phyloP scores from a whole-genome alignment of 2,888 invertebrate species.

The Eupithecia inturbata region DNA sequence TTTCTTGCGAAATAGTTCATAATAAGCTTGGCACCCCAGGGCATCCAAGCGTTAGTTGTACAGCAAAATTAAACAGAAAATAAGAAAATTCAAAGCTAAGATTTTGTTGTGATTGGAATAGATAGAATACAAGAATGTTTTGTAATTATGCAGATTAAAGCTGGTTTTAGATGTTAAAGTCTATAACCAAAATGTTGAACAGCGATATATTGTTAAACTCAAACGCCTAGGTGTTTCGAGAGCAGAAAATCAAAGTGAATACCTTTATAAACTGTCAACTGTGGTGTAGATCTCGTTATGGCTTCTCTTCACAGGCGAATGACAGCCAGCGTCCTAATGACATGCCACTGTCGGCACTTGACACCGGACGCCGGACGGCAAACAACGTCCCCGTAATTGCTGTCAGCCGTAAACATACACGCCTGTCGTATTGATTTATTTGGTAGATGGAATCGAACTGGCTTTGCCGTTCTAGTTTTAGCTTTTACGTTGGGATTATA shows the following conservation, averaged over 20 bases:
- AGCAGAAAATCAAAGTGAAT: background rate
- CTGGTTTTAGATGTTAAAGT: background rate
- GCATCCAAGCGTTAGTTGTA: background rate
- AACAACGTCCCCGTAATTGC: constrained; percentile 58
- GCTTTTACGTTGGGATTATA: constrained; percentile 1
- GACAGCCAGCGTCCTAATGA: constrained; percentile 46
- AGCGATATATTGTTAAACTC: background rate
- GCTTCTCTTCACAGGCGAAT: constrained; percentile 36
- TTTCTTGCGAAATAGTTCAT: constrained; percentile 28
- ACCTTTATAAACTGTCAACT: constrained; percentile 1
- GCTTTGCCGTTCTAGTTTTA: constrained; percentile 1
- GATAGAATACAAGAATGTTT: background rate
- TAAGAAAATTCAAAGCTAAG: background rate
- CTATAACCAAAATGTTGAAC: background rate
- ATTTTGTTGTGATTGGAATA: background rate
- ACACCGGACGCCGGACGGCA: constrained; percentile 58
- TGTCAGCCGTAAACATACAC: constrained; percentile 51
- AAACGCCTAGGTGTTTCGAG: background rate
- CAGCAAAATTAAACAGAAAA: background rate
- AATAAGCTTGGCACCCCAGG: constrained; percentile 3
- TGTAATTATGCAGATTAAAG: background rate
- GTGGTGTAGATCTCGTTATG: constrained; percentile 34
- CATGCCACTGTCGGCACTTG: constrained; percentile 58
- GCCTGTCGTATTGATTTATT: constrained; percentile 41
- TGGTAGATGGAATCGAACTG: constrained; percentile 19